Evolutionary conservation across 2,888 invertebrate genomes (phyloP), one percentile per base, ranked within the genome.

Genomic region (Clanis bilineata): DNA sequence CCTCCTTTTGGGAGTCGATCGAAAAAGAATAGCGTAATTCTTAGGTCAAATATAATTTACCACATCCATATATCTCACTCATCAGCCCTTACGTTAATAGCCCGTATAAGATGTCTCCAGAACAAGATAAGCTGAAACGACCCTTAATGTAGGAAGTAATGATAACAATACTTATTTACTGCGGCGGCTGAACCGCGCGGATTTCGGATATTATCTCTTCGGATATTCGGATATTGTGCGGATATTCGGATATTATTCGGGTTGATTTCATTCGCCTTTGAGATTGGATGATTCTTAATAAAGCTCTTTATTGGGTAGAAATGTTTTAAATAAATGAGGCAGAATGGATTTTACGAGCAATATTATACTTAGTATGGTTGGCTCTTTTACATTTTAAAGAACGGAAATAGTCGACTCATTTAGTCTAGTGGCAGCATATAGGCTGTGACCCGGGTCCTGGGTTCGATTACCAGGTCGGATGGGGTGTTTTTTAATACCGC

Each of bases 111-210:
- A 73, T 72, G 73, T 72, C 69, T 64, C 63, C 60, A 58, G 58
- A 62, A 62, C 56, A 43, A 69, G 75, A 73, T 74, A 74, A 74
- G 62, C 60, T 23, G 45, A 47, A 64, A 74, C 69, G 58, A 62
- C 65, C 56, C 63, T 70, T 69, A 73, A 59, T 61, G 65, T 54
- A 47, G 56, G 63, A 64, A 63, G 64, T 68, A 66, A 68, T 72
- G 74, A 74, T 70, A 74, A 74, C 67, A 73, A 68, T 69, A 69
- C 64, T 70, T 72, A 72, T 74, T 74, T 74, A 74, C 61, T 57
- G 28, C 54, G 28, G 39, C 15, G 9, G 1, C 36, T 36, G 12
- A 36, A 36, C 36, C 38, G 21, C 44, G 39, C 5, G 10, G 21
- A 54, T 38, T 21, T 57, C 32, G 57, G 39, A 59, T 38, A 56